phyloP scores from a whole-genome alignment of 2,113 vertebrate genomes.

The Callithrix jacchus region DNA sequence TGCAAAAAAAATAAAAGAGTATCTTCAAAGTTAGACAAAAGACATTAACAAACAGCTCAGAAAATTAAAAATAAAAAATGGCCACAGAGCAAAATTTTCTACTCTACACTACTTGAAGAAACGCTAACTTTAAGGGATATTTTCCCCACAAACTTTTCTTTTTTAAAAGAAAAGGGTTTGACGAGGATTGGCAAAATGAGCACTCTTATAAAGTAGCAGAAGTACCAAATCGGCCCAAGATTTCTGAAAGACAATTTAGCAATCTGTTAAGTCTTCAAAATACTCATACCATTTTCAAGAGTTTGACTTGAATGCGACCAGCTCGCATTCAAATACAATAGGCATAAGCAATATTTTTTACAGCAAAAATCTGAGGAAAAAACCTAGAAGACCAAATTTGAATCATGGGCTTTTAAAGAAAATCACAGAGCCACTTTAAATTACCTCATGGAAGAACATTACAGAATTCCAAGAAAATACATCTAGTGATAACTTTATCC shows the following conservation, averaged over 20 bases:
- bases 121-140: neutral
- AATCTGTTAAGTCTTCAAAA: neutral
- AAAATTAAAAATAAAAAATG: neutral
- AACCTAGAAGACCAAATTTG: neutral
- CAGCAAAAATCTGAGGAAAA: neutral
- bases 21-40: constrained; percentile 15
- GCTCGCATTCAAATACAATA: neutral
- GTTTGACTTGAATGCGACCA: neutral
- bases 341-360: neutral
- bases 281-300: neutral
- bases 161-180: neutral
- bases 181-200: neutral
- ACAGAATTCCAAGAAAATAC: neutral
- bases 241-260: neutral
- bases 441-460: neutral
- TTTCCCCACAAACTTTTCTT: neutral
- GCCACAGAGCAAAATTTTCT: neutral
- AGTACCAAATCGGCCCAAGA: neutral
- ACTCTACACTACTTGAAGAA: constrained; percentile 8
- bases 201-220: neutral
- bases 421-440: neutral
- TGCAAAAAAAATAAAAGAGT: constrained; percentile 65
- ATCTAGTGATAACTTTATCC: neutral
- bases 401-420: neutral
- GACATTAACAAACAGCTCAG: neutral